Evolutionary conservation across 92 coral and sea anemone genomes (phyloP).

Genomic region (Chrysogorgia sp.): DNA sequence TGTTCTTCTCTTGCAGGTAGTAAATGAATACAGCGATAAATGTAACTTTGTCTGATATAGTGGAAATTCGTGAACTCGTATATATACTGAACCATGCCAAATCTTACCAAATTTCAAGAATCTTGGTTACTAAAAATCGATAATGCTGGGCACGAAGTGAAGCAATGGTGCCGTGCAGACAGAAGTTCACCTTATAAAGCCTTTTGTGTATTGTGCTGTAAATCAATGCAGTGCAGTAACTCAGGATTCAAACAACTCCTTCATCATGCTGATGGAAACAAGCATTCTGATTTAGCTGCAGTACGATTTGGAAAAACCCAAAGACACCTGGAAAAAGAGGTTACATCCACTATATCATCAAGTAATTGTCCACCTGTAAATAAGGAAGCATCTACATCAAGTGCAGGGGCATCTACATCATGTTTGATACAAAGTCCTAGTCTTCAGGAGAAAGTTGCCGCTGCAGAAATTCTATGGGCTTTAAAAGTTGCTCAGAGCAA

Average conservation of each 20-base stretch:
- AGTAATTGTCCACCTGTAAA: conserved; percentile 1
- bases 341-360: conserved; percentile 9
- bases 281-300: conserved; percentile 35
- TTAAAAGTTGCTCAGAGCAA: too few species aligned
- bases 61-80: too few species aligned
- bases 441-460: conserved; percentile 21
- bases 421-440: conserved; percentile 26
- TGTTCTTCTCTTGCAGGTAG: too few species aligned
- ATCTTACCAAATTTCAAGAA: conserved; percentile 53
- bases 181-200: conserved; percentile 52
- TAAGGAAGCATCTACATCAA: conserved; percentile 15
- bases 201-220: conserved; percentile 51
- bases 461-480: too few species aligned
- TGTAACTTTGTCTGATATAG: too few species aligned
- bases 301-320: conserved; percentile 47
- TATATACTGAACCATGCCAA: too few species aligned
- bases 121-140: conserved; percentile 54
- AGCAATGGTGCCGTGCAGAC: conserved; percentile 52
- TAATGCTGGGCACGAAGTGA: conserved; percentile 32
- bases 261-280: conserved; percentile 58
- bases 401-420: conserved; percentile 9
- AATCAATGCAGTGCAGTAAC: conserved; percentile 37
- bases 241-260: conserved; percentile 61
- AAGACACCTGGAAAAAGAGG: conserved; percentile 14
- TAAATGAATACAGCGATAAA: too few species aligned